Base-by-base conservation (phyloP, 1,140 invertebrate species). In the Berghia stephanieae region DNA sequence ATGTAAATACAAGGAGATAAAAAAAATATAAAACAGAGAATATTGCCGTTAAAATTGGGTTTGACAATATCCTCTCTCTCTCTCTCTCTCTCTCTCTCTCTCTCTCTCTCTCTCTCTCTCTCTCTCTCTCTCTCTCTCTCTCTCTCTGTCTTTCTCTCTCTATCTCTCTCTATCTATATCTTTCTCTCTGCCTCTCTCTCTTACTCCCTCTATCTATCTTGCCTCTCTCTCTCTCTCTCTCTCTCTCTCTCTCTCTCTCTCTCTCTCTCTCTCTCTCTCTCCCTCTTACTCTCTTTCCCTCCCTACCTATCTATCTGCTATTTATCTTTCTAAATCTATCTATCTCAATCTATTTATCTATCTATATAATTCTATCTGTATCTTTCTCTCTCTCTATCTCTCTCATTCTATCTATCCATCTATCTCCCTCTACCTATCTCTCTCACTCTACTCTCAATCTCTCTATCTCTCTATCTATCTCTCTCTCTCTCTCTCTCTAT, bases 161-260 rank as follows among this genome's bases (percentile, higher is more conserved):
- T 78, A 46, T 78, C 24, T 78, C 24, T 74, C 24, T 78, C 21
- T 73, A 38, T 27, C 1, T 60, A 44, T 60, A 16, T 77, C 34
- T 77, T 13, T 77, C 34, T 77, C 21, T 77, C n/a, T 77, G 31
- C 55, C 31, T 8, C n/a, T 78, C 6, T 78, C 38, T 78, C 16
- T 67, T n/a, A 34, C 24, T 77, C 21, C 69, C n/a, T 77, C 21
- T 68, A 46, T 77, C 18, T 68, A 46, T 68, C 21, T 68, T 27
- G 67, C 13, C 55, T 36, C 27, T 55, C 71, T 55, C 8, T 74
- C 46, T 55, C 4, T 74, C 71, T 74, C 3, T 74, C 46, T 74
- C 4, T 74, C 71, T 74, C 8, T 74, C 71, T 74, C 4, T 74
- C 52, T 38, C 3, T 74, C 43, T 55, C 4, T 74, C 69, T 71